These are phyloP conservation scores for Cyprinodon diabolis DNA, from an alignment of 2,797 vertebrate species.

Conservation along the genomic window DNA sequence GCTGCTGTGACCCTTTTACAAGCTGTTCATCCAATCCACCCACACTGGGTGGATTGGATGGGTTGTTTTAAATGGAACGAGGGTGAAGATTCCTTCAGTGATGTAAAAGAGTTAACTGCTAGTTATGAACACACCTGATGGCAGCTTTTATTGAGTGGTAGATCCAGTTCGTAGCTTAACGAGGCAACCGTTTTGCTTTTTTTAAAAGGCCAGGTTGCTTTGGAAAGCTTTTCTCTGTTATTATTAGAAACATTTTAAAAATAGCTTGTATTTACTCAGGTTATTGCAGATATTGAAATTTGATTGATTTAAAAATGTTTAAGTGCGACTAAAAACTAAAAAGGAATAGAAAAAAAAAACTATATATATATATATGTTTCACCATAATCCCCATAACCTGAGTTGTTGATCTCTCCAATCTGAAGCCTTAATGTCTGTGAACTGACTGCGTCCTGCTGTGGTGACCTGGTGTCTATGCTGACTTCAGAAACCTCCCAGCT, in stretches of 20 bases:
- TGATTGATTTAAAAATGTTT: neutral
- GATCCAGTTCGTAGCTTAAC: neutral
- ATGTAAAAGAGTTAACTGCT: too few relatives aligned
- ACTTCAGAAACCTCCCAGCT: conserved; percentile 69
- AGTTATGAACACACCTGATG: too few relatives aligned
- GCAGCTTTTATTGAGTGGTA: neutral
- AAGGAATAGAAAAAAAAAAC: neutral
- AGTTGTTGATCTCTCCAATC: neutral
- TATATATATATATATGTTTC: neutral
- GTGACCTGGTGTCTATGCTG: conserved; percentile 73
- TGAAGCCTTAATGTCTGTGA: conserved; percentile 64
- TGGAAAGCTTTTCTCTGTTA: neutral
- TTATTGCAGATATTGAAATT: neutral
- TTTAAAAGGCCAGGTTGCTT: neutral
- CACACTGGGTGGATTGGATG: neutral
- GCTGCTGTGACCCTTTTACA: neutral
- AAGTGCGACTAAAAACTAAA: neutral
- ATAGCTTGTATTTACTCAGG: neutral
- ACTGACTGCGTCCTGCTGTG: conserved; percentile 79
- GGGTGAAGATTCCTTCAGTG: neutral
- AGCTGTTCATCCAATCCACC: neutral
- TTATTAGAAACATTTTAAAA: neutral
- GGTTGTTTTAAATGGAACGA: neutral
- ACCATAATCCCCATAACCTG: neutral
- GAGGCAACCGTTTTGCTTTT: neutral